Conservation (phyloP, 2,797 vertebrate species). For the Leptatherina wallacei region DNA sequence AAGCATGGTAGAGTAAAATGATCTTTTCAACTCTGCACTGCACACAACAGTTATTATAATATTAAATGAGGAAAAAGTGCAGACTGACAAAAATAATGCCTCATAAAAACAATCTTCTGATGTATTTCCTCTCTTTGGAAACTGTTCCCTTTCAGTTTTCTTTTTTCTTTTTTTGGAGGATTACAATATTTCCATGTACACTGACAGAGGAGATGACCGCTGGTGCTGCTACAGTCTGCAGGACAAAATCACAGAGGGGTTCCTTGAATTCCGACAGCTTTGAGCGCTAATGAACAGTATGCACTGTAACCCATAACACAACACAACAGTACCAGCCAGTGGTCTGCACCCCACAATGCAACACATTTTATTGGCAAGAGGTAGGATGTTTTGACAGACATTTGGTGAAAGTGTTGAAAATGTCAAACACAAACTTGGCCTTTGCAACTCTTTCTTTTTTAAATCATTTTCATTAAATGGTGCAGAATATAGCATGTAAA, state of each 20-base stretch:
- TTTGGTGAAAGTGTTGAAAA: slow-evolving; percentile 2
- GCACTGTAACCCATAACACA: slow-evolving; percentile 7
- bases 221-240: slow-evolving; percentile 22
- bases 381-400: slow-evolving; percentile 1
- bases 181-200: slow-evolving; percentile 1
- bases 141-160: slow-evolving; percentile 15
- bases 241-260: slow-evolving; percentile 10
- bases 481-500: background rate
- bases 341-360: slow-evolving; percentile 11
- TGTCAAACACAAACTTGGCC: slow-evolving; percentile 3
- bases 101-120: slow-evolving; percentile 1
- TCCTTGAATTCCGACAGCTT: slow-evolving; percentile 24
- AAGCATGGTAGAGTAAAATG: background rate
- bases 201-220: slow-evolving; percentile 43
- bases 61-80: slow-evolving; percentile 12
- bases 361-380: slow-evolving; percentile 13
- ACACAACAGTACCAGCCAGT: slow-evolving; percentile 14
- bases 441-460: slow-evolving; percentile 11
- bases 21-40: background rate
- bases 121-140: slow-evolving; percentile 12
- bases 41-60: background rate
- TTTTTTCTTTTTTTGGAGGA: background rate
- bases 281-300: slow-evolving; percentile 19
- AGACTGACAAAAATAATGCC: background rate
- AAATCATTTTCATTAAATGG: slow-evolving; percentile 15